phyloP scores from a whole-genome alignment of 1,140 invertebrate genomes.

The Neodiprion pinetum region DNA sequence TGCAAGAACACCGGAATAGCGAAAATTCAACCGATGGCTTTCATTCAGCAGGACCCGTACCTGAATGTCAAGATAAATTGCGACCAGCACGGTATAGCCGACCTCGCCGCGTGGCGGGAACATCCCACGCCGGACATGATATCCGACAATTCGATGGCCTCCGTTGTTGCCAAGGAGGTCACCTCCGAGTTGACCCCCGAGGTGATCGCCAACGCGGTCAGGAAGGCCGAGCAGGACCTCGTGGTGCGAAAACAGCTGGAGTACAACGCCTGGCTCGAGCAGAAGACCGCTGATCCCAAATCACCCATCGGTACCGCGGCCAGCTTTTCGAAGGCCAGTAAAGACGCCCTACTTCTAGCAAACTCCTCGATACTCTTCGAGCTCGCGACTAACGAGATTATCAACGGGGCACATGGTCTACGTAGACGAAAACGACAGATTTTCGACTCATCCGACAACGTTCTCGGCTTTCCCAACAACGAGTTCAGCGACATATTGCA shows the following conservation, averaged over 20 bases:
- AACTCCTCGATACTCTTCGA: slow-evolving; percentile 90
- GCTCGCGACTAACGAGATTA: slow-evolving; percentile 83
- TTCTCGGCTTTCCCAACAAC: slow-evolving; percentile 70
- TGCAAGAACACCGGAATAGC: slow-evolving; percentile 78
- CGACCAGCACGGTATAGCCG: slow-evolving; percentile 70
- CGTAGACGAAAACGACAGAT: slow-evolving; percentile 74
- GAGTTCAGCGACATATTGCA: slow-evolving; percentile 76
- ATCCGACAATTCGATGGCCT: slow-evolving; percentile 62
- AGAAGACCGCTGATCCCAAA: slow-evolving; percentile 76
- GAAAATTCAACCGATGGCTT: slow-evolving; percentile 82
- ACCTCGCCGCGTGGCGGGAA: slow-evolving; percentile 71
- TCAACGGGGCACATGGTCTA: slow-evolving; percentile 70
- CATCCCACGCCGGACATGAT: slow-evolving; percentile 51
- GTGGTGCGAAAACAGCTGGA: slow-evolving; percentile 75
- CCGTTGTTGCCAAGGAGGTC: slow-evolving; percentile 25
- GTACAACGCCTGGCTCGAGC: slow-evolving; percentile 76
- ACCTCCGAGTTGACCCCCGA: slow-evolving; percentile 56
- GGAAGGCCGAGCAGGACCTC: slow-evolving; percentile 77
- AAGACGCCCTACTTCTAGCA: slow-evolving; percentile 79
- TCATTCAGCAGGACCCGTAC: slow-evolving; percentile 87
- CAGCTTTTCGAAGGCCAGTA: slow-evolving; percentile 87
- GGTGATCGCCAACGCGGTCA: slow-evolving; percentile 68
- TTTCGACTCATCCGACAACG: slow-evolving; percentile 70
- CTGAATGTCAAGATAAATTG: slow-evolving; percentile 85
- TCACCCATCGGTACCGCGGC: slow-evolving; percentile 86